Base-by-base conservation (phyloP, 2,113 vertebrate genomes). In the Podilymbus podiceps region DNA sequence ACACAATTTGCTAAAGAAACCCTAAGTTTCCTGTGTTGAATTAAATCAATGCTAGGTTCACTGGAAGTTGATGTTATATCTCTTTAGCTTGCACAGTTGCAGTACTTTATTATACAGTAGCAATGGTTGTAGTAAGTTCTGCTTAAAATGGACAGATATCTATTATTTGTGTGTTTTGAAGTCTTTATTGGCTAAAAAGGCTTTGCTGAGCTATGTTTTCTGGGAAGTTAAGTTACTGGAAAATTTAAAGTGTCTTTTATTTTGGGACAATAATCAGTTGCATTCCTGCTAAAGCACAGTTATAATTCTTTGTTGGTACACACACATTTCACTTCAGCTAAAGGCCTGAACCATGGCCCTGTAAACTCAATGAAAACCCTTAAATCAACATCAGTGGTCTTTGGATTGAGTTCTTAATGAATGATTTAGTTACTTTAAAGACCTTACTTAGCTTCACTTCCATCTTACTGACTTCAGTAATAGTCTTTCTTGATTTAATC, bases 171-270 rank as follows among this genome's bases (percentile, higher is more conserved):
- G 23, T 87, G 38, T 20, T 72, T 85, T 53, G 73, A 93, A 87
- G 35, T 40, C 67, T 90, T 81, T 78, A 60, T 55, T 78, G 80
- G 30, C 49, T 92, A 40, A 88, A 89, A 95, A 72, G 44, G 24
- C 79, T 95, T 88, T 91, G 31, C 73, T 69, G 58, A 66, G 78
- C 38, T 95, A 15, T 92, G 64, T 93, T 88, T 97, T 84, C 86
- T 91, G 60, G 50, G 28, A 96, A 47, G 66, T n/a, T 85, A 68
- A 82, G 50, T 79, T 80, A 79, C 42, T 88, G 55, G 59, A 80
- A 95, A 85, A 85, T 88, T 59, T 79, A 53, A 95, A 74, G 31
- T 73, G 35, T 88, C 55, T 94, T 92, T 88, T 83, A 49, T 91
- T 97, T 94, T 82, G 60, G 35, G 31, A 17, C 35, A 71, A 9